These are phyloP conservation scores for Argopecten irradians DNA, from an alignment of 1,140 invertebrate genomes.

Conservation along the genomic window DNA sequence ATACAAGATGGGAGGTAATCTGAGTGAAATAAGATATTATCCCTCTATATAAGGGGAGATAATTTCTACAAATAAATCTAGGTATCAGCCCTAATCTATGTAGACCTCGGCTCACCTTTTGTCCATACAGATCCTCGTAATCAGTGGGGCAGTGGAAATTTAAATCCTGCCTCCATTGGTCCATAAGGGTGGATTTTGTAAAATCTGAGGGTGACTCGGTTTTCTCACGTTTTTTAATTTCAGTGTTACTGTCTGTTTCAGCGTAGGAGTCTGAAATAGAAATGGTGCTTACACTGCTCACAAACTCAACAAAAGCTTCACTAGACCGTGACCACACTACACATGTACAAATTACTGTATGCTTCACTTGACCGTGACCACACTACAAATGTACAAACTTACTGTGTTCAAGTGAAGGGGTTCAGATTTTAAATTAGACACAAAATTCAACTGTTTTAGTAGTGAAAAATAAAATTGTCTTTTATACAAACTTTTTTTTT, in stretches of 20 bases:
- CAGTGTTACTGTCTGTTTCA: slow-evolving; percentile 72
- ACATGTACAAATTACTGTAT: neutral
- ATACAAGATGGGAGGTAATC: no score
- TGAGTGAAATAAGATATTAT: neutral
- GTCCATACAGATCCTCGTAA: slow-evolving; percentile 84
- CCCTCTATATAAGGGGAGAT: neutral
- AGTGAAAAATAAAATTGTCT: no score
- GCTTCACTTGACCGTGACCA: no score
- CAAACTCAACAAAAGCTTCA: neutral
- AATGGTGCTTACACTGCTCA: neutral
- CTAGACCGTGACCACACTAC: neutral
- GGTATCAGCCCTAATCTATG: neutral
- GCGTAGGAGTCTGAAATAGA: slow-evolving; percentile 70
- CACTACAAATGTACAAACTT: no score
- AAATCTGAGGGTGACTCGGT: slow-evolving; percentile 68
- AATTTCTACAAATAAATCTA: neutral
- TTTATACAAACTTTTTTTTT: no score
- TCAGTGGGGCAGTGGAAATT: slow-evolving; percentile 90
- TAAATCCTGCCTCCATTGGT: slow-evolving; percentile 72
- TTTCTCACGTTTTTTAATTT: slow-evolving; percentile 70
- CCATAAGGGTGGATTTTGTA: slow-evolving; percentile 69
- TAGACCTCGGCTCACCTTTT: slow-evolving; percentile 23
- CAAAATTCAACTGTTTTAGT: no score
- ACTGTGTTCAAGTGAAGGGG: no score
- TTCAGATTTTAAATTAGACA: no score